Percentiles rank a stretch among this genome's conserved stretches.
Evolutionary conservation across 2,888 invertebrate species (phyloP).

Genomic region (Cremastinae sp.): DNA sequence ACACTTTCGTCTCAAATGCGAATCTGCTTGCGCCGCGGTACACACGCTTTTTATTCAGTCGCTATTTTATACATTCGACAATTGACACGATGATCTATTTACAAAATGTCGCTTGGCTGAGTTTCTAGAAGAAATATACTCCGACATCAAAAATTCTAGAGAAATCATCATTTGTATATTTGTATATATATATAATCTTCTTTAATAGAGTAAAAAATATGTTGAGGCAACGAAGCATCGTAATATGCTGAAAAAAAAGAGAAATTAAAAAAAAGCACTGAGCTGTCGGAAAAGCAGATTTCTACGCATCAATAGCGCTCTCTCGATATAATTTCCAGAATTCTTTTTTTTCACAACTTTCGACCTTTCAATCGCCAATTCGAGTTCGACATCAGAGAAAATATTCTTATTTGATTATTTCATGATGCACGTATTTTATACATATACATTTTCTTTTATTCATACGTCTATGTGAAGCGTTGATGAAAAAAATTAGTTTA

Average conservation of each 20-base stretch:
- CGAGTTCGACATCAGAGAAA: too few relatives aligned
- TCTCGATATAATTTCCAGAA: too few relatives aligned
- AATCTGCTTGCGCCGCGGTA: too few relatives aligned
- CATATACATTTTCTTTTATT: background rate
- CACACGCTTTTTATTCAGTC: constrained; percentile 24
- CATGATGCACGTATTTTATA: too few relatives aligned
- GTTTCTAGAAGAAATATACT: background rate
- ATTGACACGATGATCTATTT: constrained; percentile 51
- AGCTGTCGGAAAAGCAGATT: too few relatives aligned
- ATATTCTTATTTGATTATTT: too few relatives aligned
- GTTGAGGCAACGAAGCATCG: constrained; percentile 34
- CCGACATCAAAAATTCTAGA: background rate
- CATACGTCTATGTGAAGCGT: background rate
- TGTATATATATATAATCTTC: constrained; percentile 9
- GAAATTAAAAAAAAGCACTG: too few relatives aligned
- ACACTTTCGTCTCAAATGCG: background rate
- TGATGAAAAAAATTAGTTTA: background rate
- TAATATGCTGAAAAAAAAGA: too few relatives aligned
- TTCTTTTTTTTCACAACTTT: too few relatives aligned
- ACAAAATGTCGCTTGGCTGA: constrained; percentile 36
- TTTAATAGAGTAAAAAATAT: too few relatives aligned
- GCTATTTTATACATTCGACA: constrained; percentile 48
- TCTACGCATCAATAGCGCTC: too few relatives aligned
- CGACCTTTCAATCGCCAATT: too few relatives aligned
- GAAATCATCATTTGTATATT: constrained; percentile 1